Evolutionary conservation across 1,140 invertebrate genomes (phyloP).

Genomic region (Drosophila guanche): DNA sequence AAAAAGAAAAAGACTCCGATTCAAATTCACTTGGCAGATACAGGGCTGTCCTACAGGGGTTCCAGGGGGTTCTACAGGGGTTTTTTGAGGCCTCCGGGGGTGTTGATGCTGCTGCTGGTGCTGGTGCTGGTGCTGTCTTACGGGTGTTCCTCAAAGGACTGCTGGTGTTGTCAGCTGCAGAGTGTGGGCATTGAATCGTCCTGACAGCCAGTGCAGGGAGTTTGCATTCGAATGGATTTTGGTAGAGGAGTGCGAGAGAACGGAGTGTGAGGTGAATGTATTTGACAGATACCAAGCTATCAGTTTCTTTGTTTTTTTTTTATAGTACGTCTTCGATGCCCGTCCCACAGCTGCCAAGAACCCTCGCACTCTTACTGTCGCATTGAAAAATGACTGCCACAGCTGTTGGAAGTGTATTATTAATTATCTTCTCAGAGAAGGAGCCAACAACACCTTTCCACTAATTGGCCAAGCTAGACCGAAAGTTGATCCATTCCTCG

Average conservation of each 20-base stretch:
- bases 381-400: slow-evolving; percentile 22
- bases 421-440: slow-evolving; percentile 25
- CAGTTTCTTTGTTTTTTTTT: background rate
- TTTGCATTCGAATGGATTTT: slow-evolving; percentile 56
- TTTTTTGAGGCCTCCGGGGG: too few species aligned
- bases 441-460: slow-evolving; percentile 10
- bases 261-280: slow-evolving; percentile 35
- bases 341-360: too few species aligned
- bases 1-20: slow-evolving; percentile 23
- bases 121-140: background rate
- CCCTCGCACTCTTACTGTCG: too few species aligned
- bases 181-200: background rate
- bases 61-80: background rate
- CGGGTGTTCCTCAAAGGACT: background rate
- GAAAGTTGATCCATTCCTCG: background rate
- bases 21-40: slow-evolving; percentile 36
- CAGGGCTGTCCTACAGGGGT: background rate
- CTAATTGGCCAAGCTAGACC: slow-evolving; percentile 24
- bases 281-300: slow-evolving; percentile 52
- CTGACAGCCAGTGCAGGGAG: slow-evolving; percentile 43
- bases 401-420: slow-evolving; percentile 3
- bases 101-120: too few species aligned
- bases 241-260: background rate
- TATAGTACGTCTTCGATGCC: too few species aligned
- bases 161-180: slow-evolving; percentile 55